A percentile compares a stretch with the other conserved stretches of the same genome.
Evolutionary conservation across 2,888 invertebrate genomes (phyloP).

Genomic region (Melinaea marsaeus): DNA sequence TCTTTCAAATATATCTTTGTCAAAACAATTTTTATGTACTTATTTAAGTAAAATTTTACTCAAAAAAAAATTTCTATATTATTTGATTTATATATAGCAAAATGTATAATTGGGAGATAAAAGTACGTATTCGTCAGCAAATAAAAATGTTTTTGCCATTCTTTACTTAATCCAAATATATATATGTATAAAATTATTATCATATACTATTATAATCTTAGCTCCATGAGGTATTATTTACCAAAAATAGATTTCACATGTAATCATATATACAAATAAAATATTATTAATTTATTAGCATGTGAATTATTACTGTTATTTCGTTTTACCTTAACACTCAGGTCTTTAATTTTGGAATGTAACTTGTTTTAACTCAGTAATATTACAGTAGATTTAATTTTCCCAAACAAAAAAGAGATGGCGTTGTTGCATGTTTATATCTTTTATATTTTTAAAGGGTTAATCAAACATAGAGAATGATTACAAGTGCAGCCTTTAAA

Average conservation of each 20-base stretch:
- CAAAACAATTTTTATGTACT: neutral
- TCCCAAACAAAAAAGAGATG: slow-evolving; percentile 16
- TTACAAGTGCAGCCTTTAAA: too few relatives aligned
- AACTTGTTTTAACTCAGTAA: too few relatives aligned
- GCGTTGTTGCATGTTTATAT: slow-evolving; percentile 8
- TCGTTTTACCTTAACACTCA: neutral
- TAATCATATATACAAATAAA: neutral
- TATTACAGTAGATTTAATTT: neutral
- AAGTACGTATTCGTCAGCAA: too few relatives aligned
- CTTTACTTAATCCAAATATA: neutral
- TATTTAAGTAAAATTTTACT: neutral
- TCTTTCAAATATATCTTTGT: neutral
- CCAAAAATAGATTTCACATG: slow-evolving; percentile 5
- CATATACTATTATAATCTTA: neutral
- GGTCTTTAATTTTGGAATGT: too few relatives aligned
- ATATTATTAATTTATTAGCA: neutral
- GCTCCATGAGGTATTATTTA: neutral
- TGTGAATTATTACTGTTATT: neutral
- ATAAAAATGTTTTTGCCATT: too few relatives aligned
- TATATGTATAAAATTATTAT: neutral
- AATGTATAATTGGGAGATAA: too few relatives aligned
- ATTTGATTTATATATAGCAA: too few relatives aligned
- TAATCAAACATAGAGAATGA: too few relatives aligned
- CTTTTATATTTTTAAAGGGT: too few relatives aligned
- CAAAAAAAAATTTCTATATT: too few relatives aligned